These are phyloP conservation scores for Pituophis catenifer DNA, from an alignment of 2,113 vertebrate species.

Conservation along the genomic window DNA sequence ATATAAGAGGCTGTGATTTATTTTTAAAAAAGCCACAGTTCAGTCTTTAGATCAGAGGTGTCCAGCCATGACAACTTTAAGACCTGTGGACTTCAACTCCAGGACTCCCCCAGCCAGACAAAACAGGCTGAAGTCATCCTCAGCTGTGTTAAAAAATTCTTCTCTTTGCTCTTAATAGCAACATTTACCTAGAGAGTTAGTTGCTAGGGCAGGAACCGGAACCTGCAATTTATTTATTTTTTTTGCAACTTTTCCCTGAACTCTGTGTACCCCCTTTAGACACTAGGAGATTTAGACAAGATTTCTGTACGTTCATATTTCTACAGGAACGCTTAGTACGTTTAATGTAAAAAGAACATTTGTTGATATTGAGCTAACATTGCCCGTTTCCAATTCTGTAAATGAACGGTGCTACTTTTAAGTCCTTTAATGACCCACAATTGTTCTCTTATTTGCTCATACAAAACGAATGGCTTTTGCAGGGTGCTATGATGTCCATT, in stretches of 20 bases:
- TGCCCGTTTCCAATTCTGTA: neutral
- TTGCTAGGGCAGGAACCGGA: neutral
- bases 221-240: too few relatives aligned
- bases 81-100: too few relatives aligned
- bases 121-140: too few relatives aligned
- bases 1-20: too few relatives aligned
- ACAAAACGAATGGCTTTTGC: slow-evolving; percentile 18
- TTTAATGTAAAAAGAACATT: neutral
- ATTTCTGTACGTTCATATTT: neutral
- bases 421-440: neutral
- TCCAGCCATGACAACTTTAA: too few relatives aligned
- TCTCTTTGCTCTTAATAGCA: too few relatives aligned
- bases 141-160: too few relatives aligned
- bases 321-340: neutral
- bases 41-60: too few relatives aligned
- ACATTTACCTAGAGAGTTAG: neutral
- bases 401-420: neutral
- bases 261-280: neutral
- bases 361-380: neutral
- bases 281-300: neutral
- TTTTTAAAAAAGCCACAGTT: too few relatives aligned
- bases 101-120: too few relatives aligned
- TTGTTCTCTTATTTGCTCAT: neutral
- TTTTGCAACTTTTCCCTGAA: neutral
- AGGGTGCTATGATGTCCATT: slow-evolving; percentile 97